Evolutionary conservation across 2,888 invertebrate genomes (phyloP), one percentile per base, ranked within the genome.

Genomic region (Conops quadrifasciatus): DNA sequence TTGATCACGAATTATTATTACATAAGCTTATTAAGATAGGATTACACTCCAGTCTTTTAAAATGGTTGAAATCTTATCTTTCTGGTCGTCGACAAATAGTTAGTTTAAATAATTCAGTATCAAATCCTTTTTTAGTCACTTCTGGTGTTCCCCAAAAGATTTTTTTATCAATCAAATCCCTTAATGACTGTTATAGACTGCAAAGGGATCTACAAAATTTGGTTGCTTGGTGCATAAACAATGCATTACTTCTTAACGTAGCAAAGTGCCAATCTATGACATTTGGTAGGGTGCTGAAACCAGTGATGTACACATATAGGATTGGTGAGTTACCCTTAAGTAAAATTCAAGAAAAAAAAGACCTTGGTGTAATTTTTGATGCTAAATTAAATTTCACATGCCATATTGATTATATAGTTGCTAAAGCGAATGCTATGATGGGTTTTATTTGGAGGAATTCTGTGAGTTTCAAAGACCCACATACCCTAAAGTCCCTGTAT

Each of bases 321-420:
- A 53, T 53, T 53, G 53, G 53, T 21, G 21, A 53, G 1, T 0
- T 9, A 11, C 2, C 21, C n/a, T n/a, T 3, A 11, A 13, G 2
- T 7, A 53, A 53, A 21, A n/a, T 60, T 28, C 5, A 24, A 15
- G 16, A 16, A 36, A 60, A 60, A 36, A 64, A 64, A 45, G 24
- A 24, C 11, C 64, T 64, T n/a, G 64, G 64, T 11, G 47, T 64
- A 13, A 15, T 64, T 1, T 45, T 64, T 45, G 47, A 64, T 21
- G 9, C 16, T 13, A 64, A 64, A 43, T 21, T 64, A 43, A 43
- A 26, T 28, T 64, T 64, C 21, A 13, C 24, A 4, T 28, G 0
- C n/a, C 60, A 60, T 36, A 15, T 30, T 19, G 28, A 53, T 4
- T 36, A 53, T 24, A 24, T 53, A n/a, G 11, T 13, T 26, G 28